Evolutionary conservation across 2,797 vertebrate species (phyloP).

Genomic region (Falco rusticolus): DNA sequence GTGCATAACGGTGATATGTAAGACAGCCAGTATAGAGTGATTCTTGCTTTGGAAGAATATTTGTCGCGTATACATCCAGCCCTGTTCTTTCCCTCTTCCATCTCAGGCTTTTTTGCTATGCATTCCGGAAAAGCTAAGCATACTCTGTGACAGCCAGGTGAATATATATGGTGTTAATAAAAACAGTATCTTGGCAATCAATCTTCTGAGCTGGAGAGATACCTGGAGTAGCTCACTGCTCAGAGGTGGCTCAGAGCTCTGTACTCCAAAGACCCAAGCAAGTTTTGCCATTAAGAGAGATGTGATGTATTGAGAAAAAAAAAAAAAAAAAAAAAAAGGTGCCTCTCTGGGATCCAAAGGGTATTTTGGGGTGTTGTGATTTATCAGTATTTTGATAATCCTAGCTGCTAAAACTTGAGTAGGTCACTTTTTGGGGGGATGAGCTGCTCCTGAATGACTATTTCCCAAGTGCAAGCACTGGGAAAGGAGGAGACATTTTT

Average conservation of each 20-base stretch:
- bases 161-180: conserved; percentile 29
- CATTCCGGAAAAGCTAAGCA: neutral
- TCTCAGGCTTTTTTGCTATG: neutral
- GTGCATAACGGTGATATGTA: neutral
- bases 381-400: neutral
- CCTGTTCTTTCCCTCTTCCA: neutral
- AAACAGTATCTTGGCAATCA: neutral
- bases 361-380: neutral
- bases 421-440: neutral
- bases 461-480: neutral
- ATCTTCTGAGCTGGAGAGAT: neutral
- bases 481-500: neutral
- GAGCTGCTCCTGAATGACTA: neutral
- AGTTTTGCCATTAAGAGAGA: neutral
- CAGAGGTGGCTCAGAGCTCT: neutral
- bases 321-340: no score
- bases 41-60: neutral
- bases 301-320: no score
- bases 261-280: neutral
- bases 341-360: neutral
- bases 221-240: neutral
- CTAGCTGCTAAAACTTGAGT: neutral
- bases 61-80: neutral
- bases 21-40: neutral
- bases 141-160: neutral